Conservation (phyloP, 1,140 invertebrate genomes). For the Vanessa tameamea region DNA sequence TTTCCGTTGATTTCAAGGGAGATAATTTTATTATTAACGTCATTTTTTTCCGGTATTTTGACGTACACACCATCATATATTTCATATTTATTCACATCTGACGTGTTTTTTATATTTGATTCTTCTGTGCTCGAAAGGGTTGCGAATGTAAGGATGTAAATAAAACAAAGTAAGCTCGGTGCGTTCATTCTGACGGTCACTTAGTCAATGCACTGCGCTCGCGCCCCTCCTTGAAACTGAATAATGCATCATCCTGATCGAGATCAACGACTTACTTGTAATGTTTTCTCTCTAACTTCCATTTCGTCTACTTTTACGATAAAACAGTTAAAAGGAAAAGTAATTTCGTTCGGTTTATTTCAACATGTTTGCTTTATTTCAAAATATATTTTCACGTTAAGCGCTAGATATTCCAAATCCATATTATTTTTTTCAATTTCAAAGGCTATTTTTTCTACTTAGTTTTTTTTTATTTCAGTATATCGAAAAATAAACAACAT, state of each 20-base stretch:
- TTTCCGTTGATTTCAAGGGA: slow-evolving; percentile 59
- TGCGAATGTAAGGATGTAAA: slow-evolving; percentile 41
- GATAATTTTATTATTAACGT: slow-evolving; percentile 47
- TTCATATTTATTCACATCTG: slow-evolving; percentile 41
- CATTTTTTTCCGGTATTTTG: slow-evolving; percentile 47
- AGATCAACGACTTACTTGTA: slow-evolving; percentile 25
- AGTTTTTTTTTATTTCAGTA: too few relatives aligned
- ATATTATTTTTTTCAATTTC: too few relatives aligned
- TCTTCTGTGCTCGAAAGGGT: slow-evolving; percentile 25
- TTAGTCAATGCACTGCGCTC: slow-evolving; percentile 41
- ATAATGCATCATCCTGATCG: slow-evolving; percentile 29
- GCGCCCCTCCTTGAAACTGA: slow-evolving; percentile 46
- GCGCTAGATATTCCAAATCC: too few relatives aligned
- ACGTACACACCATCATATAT: slow-evolving; percentile 58
- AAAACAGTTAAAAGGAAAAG: background rate
- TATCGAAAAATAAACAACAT: too few relatives aligned
- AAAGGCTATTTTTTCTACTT: too few relatives aligned
- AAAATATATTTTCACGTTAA: too few relatives aligned
- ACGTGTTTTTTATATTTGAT: slow-evolving; percentile 17
- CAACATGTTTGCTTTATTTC: background rate
- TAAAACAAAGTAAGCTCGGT: slow-evolving; percentile 40
- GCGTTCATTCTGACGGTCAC: slow-evolving; percentile 60
- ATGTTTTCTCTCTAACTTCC: slow-evolving; percentile 18
- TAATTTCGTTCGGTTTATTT: background rate
- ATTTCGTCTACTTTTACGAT: background rate